Conservation (phyloP, 2,113 vertebrate genomes). For the Jaculus jaculus region DNA sequence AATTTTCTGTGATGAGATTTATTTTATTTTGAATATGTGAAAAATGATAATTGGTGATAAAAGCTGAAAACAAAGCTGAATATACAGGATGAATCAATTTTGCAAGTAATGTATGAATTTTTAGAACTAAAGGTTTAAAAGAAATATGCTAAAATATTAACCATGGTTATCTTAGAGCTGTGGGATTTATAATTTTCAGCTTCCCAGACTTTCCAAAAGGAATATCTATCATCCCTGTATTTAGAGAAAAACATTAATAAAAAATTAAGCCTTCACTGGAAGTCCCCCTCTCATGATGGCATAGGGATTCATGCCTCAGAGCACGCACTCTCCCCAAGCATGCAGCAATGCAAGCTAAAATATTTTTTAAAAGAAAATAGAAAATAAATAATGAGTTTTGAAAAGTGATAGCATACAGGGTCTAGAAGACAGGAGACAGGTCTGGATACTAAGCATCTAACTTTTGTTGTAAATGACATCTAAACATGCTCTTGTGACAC, state of each 20-base stretch:
- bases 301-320: neutral
- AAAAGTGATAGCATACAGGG: neutral
- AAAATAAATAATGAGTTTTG: neutral
- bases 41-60: conserved; percentile 43
- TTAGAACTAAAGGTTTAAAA: conserved; percentile 33
- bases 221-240: conserved; percentile 41
- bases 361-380: neutral
- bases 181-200: conserved; percentile 16
- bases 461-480: neutral
- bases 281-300: neutral
- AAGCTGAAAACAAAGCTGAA: conserved; percentile 16
- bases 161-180: conserved; percentile 42
- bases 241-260: conserved; percentile 52
- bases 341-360: neutral
- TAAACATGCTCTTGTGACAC: neutral
- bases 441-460: neutral
- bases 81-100: neutral
- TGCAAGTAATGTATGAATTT: neutral
- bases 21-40: conserved; percentile 13
- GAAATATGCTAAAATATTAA: conserved; percentile 53
- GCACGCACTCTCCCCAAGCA: neutral
- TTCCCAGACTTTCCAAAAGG: neutral
- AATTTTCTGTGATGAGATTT: conserved; percentile 3
- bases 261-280: conserved; percentile 32
- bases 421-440: neutral